These are phyloP conservation scores for Papilio gigon DNA, from an alignment of 2,888 invertebrate genomes.

Conservation along the genomic window DNA sequence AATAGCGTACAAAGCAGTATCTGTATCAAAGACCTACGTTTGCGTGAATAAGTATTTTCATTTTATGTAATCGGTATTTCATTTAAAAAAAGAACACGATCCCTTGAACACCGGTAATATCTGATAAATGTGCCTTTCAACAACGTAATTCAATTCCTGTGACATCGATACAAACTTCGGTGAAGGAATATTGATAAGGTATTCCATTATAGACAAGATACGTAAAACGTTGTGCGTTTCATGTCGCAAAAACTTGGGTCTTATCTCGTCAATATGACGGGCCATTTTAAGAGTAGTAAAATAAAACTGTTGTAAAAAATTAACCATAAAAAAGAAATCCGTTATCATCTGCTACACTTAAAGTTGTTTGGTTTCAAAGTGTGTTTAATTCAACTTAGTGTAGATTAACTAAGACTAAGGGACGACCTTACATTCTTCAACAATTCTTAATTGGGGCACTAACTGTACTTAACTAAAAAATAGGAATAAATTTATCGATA, in stretches of 20 bases:
- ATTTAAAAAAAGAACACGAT: neutral
- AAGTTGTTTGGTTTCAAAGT: neutral
- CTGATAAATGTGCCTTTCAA: neutral
- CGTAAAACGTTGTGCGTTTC: neutral
- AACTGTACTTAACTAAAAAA: too few relatives aligned
- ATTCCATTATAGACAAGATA: neutral
- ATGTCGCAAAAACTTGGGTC: conserved; percentile 1
- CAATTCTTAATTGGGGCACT: too few relatives aligned
- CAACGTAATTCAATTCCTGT: conserved; percentile 6
- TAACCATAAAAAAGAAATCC: conserved; percentile 6
- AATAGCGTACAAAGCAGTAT: neutral
- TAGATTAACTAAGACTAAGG: neutral
- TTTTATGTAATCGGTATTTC: neutral
- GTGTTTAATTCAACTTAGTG: too few relatives aligned
- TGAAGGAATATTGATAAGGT: conserved; percentile 15
- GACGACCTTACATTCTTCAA: neutral
- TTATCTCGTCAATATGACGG: neutral
- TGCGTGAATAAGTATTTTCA: neutral
- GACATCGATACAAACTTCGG: conserved; percentile 2
- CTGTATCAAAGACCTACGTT: neutral
- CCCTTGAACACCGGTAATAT: neutral
- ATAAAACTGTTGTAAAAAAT: conserved; percentile 12
- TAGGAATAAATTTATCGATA: too few relatives aligned
- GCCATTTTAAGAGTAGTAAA: conserved; percentile 4
- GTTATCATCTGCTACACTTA: neutral